Evolutionary conservation across 2,888 invertebrate genomes (phyloP).

Genomic region (Chironomus tentans): DNA sequence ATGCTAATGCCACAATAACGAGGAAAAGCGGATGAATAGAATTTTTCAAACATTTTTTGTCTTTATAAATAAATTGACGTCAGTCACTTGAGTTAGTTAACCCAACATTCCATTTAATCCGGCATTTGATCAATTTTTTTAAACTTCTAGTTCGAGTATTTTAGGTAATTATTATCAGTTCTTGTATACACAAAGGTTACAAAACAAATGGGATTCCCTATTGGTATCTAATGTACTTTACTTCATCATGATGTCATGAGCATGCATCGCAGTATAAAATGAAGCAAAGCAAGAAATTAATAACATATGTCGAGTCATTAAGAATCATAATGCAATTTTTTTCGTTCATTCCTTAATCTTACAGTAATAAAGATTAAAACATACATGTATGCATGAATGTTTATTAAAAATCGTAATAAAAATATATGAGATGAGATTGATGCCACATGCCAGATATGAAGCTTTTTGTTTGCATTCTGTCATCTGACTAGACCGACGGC

Average conservation of each 20-base stretch:
- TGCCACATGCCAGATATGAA: slow-evolving; percentile 17
- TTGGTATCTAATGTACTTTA: background rate
- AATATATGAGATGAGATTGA: background rate
- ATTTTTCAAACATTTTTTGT: background rate
- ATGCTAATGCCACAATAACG: too few relatives aligned
- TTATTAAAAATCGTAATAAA: background rate
- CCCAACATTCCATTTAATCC: too few relatives aligned
- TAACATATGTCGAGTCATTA: slow-evolving; percentile 18
- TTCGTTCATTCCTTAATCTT: background rate
- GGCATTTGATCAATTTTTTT: too few relatives aligned
- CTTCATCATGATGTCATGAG: background rate
- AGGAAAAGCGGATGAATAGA: too few relatives aligned
- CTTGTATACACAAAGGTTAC: too few relatives aligned
- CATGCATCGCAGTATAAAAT: too few relatives aligned
- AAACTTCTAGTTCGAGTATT: too few relatives aligned
- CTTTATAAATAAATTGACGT: too few relatives aligned
- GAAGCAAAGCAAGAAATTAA: background rate
- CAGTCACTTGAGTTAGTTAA: too few relatives aligned
- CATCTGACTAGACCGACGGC: background rate
- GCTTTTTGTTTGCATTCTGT: background rate
- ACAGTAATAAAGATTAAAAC: background rate
- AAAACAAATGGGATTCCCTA: too few relatives aligned
- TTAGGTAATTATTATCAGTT: too few relatives aligned
- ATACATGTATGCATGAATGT: too few relatives aligned
- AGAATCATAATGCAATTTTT: slow-evolving; percentile 16